Conservation (phyloP, 2,113 vertebrate genomes). For the Apaloderma vittatum region DNA sequence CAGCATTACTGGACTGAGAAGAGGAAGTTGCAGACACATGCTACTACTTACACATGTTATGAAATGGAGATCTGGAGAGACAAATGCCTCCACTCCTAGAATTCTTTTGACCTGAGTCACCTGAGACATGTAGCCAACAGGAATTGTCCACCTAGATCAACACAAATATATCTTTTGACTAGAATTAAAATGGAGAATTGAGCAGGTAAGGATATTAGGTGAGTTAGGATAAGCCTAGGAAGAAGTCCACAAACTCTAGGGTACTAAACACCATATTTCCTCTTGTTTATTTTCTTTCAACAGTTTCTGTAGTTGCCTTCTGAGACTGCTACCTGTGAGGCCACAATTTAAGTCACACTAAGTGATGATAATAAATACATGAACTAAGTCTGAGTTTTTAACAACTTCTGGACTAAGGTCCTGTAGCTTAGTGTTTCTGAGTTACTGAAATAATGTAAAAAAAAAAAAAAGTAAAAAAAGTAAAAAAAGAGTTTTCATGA, state of each 20-base stretch:
- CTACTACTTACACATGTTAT: constrained; percentile 35
- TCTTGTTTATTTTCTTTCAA: not conserved
- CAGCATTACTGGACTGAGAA: constrained; percentile 14
- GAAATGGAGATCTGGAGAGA: constrained; percentile 48
- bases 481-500: not conserved
- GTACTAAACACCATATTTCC: not conserved
- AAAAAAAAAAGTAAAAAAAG: not conserved
- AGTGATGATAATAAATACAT: not conserved
- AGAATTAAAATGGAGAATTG: not conserved
- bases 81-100: constrained; percentile 47
- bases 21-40: constrained; percentile 55
- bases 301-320: not conserved
- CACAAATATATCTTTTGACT: not conserved
- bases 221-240: not conserved
- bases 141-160: not conserved
- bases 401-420: not conserved
- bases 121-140: constrained; percentile 24
- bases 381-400: not conserved
- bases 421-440: not conserved
- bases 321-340: not conserved
- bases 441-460: not conserved
- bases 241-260: not conserved
- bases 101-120: constrained; percentile 60
- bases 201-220: not conserved
- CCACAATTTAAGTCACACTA: not conserved